phyloP scores from a whole-genome alignment of 1,140 invertebrate genomes.

The Drosophila parvula region DNA sequence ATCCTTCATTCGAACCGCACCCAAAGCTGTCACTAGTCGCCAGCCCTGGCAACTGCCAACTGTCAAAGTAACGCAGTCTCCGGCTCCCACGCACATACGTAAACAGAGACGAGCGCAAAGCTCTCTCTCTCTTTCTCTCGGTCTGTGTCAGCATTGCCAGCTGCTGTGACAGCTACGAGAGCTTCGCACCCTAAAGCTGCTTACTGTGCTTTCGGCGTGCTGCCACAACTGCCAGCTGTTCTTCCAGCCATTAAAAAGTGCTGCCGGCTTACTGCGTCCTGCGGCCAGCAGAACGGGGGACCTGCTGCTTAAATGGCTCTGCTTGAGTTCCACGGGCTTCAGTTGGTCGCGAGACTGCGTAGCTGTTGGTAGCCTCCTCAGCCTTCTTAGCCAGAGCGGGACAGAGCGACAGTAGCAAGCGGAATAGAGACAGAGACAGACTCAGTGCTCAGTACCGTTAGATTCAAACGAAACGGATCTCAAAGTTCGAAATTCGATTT shows the following conservation, averaged over 20 bases:
- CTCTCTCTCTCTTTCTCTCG: constrained; percentile 10
- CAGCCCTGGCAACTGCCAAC: constrained; percentile 12
- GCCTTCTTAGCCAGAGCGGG: constrained; percentile 10
- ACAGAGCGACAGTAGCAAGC: constrained; percentile 7
- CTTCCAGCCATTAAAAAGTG: constrained; percentile 33
- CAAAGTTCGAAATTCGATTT: neutral
- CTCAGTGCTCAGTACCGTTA: constrained; percentile 7
- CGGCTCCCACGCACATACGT: constrained; percentile 34
- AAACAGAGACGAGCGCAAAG: constrained; percentile 43
- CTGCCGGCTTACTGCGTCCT: constrained; percentile 40
- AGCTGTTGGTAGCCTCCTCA: constrained; percentile 54
- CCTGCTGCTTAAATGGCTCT: constrained; percentile 64
- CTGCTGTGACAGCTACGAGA: neutral
- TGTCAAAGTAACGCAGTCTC: constrained; percentile 44
- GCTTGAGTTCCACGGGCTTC: constrained; percentile 52
- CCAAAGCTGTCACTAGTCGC: neutral
- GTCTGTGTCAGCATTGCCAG: constrained; percentile 46
- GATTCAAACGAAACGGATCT: constrained; percentile 13
- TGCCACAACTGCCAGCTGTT: constrained; percentile 16
- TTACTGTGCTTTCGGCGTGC: constrained; percentile 37
- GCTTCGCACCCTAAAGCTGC: constrained; percentile 18
- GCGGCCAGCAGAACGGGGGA: constrained; percentile 11
- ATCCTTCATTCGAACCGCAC: neutral
- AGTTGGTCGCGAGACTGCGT: constrained; percentile 80
- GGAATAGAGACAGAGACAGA: constrained; percentile 2